Evolutionary conservation across 2,888 invertebrate genomes (phyloP).

Genomic region (Xestoiulus laeticollis): DNA sequence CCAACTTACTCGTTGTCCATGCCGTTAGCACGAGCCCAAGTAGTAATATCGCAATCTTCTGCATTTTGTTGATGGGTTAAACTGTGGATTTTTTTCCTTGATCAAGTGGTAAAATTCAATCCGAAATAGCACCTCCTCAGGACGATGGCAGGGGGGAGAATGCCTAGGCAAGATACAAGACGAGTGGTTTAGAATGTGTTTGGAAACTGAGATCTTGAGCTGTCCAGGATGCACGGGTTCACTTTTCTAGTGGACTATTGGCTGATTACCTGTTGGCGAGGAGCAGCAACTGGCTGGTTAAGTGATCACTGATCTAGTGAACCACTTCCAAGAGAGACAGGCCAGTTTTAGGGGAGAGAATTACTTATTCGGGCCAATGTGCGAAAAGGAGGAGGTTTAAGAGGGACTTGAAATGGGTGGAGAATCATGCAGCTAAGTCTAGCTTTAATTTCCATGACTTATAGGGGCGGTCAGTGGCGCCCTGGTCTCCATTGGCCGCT

Average conservation of each 20-base stretch:
- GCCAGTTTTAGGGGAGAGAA: conserved; percentile 44
- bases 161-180: conserved; percentile 18
- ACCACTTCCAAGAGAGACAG: conserved; percentile 38
- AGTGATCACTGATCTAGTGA: conserved; percentile 45
- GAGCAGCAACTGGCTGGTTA: conserved; percentile 46
- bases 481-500: conserved; percentile 2
- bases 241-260: conserved; percentile 28
- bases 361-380: conserved; percentile 40
- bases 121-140: conserved; percentile 28
- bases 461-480: conserved; percentile 27
- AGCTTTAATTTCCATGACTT: not conserved
- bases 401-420: conserved; percentile 24
- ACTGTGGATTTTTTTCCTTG: not conserved
- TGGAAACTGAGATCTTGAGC: not conserved
- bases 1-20: conserved; percentile 28
- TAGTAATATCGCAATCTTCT: conserved; percentile 40
- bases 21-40: conserved; percentile 17
- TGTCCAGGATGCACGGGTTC: not conserved
- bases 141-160: not conserved
- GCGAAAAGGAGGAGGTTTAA: conserved; percentile 45
- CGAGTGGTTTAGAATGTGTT: not conserved
- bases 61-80: not conserved
- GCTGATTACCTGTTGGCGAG: conserved; percentile 27
- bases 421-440: not conserved
- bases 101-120: conserved; percentile 27